Base-by-base conservation (phyloP, 2,797 vertebrate species). In the Capromys pilorides region DNA sequence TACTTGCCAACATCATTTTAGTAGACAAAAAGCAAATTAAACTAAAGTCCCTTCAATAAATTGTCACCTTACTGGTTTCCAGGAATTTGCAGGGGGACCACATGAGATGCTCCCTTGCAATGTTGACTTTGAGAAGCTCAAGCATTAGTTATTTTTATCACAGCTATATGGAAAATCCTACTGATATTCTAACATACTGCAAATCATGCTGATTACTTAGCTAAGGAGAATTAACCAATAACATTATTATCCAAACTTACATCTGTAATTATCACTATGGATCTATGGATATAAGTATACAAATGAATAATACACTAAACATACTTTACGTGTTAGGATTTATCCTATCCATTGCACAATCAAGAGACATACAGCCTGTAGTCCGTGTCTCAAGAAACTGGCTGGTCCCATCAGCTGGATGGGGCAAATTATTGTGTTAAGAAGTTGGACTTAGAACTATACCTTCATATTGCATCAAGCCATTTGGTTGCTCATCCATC, bases 401-500 rank as follows among this genome's bases (percentile, higher is more conserved):
- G 64, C 66, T 36, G 78, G 41, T 61, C 51, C 39, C 96, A n/a
- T 95, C 89, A 90, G 10, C 31, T 71, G 45, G 61, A 87, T 95
- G 51, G 77, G 49, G 33, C 64, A 77, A 71, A 91, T 14, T 82
- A 84, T 91, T 86, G 36, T n/a, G 24, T 31, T 11, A 2, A 7
- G 3, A 39, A 51, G 19, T 18, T 51, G 14, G 36, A 11, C 28
- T 94, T 75, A 81, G 22, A 93, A 88, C 31, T 66, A 28, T 83
- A 79, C 57, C 57, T n/a, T 96, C 73, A 93, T 73, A 86, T 84
- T 79, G 83, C 64, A 89, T 86, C 78, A 91, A 89, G 36, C 24
- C 80, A 84, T 84, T 91, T 96, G 77, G 91, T 62, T 94, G 67
- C 33, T 78, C 79, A 91, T 81, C 81, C 73, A 88, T 87, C 91